Percentiles rank a stretch among this genome's conserved stretches.
phyloP scores from a whole-genome alignment of 2,797 vertebrate genomes.

The Heliangelus exortis region DNA sequence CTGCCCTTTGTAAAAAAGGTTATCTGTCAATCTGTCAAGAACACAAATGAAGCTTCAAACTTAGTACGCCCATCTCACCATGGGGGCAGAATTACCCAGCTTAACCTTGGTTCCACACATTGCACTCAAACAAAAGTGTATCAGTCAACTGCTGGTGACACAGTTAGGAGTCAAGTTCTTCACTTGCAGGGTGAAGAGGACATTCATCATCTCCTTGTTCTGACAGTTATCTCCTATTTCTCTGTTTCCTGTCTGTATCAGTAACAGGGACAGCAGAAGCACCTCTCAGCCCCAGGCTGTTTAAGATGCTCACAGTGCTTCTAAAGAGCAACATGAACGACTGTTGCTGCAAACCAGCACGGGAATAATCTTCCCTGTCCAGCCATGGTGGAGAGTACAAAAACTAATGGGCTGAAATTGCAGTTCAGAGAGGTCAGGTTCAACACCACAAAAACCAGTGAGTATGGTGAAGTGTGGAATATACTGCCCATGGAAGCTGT shows the following conservation, averaged over 20 bases:
- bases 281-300: rapidly evolving
- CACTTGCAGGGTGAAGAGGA: not conserved
- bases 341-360: no score
- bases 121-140: not conserved
- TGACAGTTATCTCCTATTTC: not conserved
- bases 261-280: rapidly evolving
- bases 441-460: not conserved
- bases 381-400: not conserved
- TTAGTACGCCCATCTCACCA: not conserved
- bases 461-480: not conserved
- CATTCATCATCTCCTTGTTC: not conserved
- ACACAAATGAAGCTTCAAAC: not conserved
- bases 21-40: not conserved
- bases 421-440: not conserved
- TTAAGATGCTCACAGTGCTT: not conserved
- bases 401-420: not conserved
- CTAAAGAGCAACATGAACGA: no score
- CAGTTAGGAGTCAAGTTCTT: not conserved
- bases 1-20: not conserved
- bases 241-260: not conserved
- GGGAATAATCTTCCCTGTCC: not conserved
- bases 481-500: not conserved
- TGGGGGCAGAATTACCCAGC: not conserved
- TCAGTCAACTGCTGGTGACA: not conserved
- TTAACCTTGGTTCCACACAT: not conserved